Base-by-base conservation (phyloP, 2,888 invertebrate species). In the Ectemnius continuus region DNA sequence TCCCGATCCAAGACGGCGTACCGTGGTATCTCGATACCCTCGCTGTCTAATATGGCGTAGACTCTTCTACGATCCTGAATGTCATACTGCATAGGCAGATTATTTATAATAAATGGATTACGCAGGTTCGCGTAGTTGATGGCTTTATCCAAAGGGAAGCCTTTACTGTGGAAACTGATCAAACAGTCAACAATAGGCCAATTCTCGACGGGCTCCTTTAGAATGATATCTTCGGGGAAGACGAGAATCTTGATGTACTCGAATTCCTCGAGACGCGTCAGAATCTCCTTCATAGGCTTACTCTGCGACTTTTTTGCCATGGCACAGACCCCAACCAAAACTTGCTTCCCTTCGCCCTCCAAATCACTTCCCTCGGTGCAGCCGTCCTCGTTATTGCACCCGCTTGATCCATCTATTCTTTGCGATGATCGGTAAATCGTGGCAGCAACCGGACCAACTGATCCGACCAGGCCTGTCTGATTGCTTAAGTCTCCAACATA, bases 271-370 rank as follows among this genome's bases (percentile, higher is more conserved):
- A 99, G 94, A 48, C 99, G 94, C 1, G 97, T 97, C 71, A 99
- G 94, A 86, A 99, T 99, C 92, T 99, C 99, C 89, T 97, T 97
- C 99, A 99, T 99, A 14, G 99, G 99, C 91, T 99, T 99, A 80
- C 99, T 98, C 90, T 98, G 97, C 48, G 99, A 98, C 92, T 99
- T 99, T 92, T 99, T 99, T 88, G 97, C 96, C 99, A 99, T 99
- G 83, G 99, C 99, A 93, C 99, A 99, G 74, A 99, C 96, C 78
- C 99, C 99, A 86, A 99, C 98, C 90, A 98, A 94, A 86, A 99
- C 98, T 89, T 98, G 97, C 91, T 97, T 97, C 86, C 95, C 96
- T 90, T 91, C 91, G 61, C 92, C 92, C 76, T 92, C 93, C 89
- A 91, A 86, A 76, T 92, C 92, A 81, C 90, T 90, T 70, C 90